Evolutionary conservation across 2,888 invertebrate genomes (phyloP), one percentile per base, ranked within the genome.

Genomic region (Carabus problematicus): DNA sequence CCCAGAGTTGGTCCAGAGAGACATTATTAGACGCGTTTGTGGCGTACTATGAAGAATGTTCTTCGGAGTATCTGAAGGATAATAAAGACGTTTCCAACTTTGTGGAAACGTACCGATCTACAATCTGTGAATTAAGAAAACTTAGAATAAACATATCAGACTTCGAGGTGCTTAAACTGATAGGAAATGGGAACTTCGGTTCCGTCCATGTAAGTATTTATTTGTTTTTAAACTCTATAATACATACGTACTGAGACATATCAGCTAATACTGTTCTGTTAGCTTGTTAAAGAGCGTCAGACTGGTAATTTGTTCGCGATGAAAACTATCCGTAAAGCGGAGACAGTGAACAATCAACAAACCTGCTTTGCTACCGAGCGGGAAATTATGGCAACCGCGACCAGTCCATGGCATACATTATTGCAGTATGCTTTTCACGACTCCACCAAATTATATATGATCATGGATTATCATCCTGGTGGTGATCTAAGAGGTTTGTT

Each of bases 401-500:
- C 82, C 18, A 91, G 90, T 0, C 88, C 89, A 0, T 95, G 94
- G 94, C 84, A 94, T 52, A 92, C 93, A 0, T 85, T 85, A 63
- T 84, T 95, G 29, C 93, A 94, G 77, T 95, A 93, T 83, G 92
- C 95, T 0, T 95, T 95, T 45, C 87, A 95, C 87, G 94, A 95
- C 76, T 84, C 82, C 71, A 86, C 85, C 61, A 87, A 89, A 77
- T 83, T 95, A 19, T 94, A 94, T 79, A 85, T 93, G 70, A 87
- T 94, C 0, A 94, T 95, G 94, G 95, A 95, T 77, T 91, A 91
- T 75, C 89, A 94, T 77, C 90, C 91, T 2, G 95, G 95, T 2
- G 95, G 95, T 1, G 94, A 94, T 82, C 83, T 95, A 42, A 83
- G 91, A 0, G 90, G 91, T 1, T 73, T 94, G 43, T 83, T 95